Evolutionary conservation across 1,140 invertebrate genomes (phyloP).

Genomic region (Trichonephila inaurata): DNA sequence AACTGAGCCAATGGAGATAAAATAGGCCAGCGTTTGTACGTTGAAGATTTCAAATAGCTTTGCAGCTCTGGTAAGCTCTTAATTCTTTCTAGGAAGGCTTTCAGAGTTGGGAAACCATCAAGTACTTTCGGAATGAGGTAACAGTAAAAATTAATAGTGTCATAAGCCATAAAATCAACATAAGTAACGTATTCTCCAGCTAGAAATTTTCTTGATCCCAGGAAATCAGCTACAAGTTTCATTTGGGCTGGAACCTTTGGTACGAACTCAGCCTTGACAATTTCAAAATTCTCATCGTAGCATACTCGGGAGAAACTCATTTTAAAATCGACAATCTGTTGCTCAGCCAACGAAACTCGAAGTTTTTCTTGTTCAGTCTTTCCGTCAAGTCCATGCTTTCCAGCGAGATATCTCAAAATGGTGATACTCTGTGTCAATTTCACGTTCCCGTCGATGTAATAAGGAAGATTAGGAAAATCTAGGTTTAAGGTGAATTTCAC

Average conservation of each 20-base stretch:
- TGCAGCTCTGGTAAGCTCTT: slow-evolving; percentile 80
- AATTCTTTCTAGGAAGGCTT: slow-evolving; percentile 80
- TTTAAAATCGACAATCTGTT: slow-evolving; percentile 81
- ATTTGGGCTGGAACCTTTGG: slow-evolving; percentile 79
- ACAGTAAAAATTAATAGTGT: slow-evolving; percentile 82
- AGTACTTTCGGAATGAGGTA: slow-evolving; percentile 80
- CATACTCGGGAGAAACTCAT: slow-evolving; percentile 79
- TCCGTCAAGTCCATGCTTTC: slow-evolving; percentile 79
- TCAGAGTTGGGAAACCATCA: slow-evolving; percentile 80
- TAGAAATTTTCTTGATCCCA: slow-evolving; percentile 81
- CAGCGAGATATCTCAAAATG: slow-evolving; percentile 83
- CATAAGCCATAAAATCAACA: slow-evolving; percentile 83
- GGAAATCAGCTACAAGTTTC: slow-evolving; percentile 80
- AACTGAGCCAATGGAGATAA: slow-evolving; percentile 80
- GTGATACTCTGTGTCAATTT: slow-evolving; percentile 81
- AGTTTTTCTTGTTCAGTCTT: slow-evolving; percentile 80
- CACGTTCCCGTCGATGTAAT: slow-evolving; percentile 78
- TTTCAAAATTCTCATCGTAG: slow-evolving; percentile 77
- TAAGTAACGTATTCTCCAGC: slow-evolving; percentile 82
- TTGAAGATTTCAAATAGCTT: slow-evolving; percentile 80
- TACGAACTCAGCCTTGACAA: slow-evolving; percentile 74
- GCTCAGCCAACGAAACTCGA: slow-evolving; percentile 81
- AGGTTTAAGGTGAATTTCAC: slow-evolving; percentile 79
- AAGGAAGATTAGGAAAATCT: slow-evolving; percentile 80
- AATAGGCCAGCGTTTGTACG: slow-evolving; percentile 79